These are phyloP conservation scores for Cydia strobilella DNA, from an alignment of 1,140 invertebrate genomes.

Conservation along the genomic window DNA sequence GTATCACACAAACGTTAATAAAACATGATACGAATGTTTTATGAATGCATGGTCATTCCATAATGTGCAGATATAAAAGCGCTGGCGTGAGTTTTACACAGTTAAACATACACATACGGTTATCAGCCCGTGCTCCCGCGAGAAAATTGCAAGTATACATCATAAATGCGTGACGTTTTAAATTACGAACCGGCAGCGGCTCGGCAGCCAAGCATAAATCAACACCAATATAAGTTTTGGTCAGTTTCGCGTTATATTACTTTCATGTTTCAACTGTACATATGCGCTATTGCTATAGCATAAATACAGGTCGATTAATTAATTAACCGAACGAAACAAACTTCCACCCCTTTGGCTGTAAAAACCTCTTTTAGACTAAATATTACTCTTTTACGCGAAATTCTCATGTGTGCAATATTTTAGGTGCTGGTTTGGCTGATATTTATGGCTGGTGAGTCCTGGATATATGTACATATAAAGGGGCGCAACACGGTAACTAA, in stretches of 20 bases:
- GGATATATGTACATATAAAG: conserved; percentile 58
- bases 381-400: conserved; percentile 48
- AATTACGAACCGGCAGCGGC: conserved; percentile 64
- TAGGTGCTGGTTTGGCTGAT: conserved; percentile 53
- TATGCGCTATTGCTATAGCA: conserved; percentile 35
- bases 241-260: conserved; percentile 47
- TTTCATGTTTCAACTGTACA: conserved; percentile 48
- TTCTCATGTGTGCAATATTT: conserved; percentile 62
- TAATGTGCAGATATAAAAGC: conserved; percentile 25
- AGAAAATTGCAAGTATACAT: conserved; percentile 79
- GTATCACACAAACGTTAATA: conserved; percentile 2
- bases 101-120: conserved; percentile 50
- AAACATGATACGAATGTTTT: conserved; percentile 21
- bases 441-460: conserved; percentile 61
- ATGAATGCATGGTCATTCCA: conserved; percentile 18
- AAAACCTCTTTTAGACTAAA: conserved; percentile 42
- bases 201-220: conserved; percentile 67
- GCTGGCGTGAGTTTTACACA: conserved; percentile 5
- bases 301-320: conserved; percentile 11
- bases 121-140: conserved; percentile 65
- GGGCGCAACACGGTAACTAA: conserved; percentile 37
- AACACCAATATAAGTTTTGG: conserved; percentile 70
- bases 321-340: neutral
- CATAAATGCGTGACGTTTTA: conserved; percentile 78
- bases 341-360: conserved; percentile 11